phyloP scores from a whole-genome alignment of 2,888 invertebrate genomes.

The Pharmacophagus antenor region DNA sequence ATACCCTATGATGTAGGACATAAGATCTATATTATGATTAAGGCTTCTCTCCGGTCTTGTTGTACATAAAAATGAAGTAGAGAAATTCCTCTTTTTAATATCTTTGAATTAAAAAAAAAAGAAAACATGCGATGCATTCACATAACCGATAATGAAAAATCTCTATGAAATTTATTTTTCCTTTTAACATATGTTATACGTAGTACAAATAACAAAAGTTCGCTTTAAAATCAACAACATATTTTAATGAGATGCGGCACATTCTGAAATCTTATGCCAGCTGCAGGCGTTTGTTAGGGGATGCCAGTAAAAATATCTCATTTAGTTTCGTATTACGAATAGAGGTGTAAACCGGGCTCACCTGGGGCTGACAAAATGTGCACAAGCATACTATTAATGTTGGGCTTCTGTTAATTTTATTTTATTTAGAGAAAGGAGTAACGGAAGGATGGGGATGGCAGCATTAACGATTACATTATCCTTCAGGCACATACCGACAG shows the following conservation, averaged over 20 bases:
- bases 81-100: too few relatives aligned
- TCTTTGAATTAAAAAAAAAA: background rate
- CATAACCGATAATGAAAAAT: background rate
- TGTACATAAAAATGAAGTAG: too few relatives aligned
- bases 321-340: background rate
- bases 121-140: background rate
- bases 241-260: conserved; percentile 5
- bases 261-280: background rate
- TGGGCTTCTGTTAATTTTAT: too few relatives aligned
- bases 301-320: conserved; percentile 2
- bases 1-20: too few relatives aligned
- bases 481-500: background rate
- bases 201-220: background rate
- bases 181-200: background rate
- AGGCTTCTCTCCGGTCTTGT: too few relatives aligned
- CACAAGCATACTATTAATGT: background rate
- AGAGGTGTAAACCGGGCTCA: background rate
- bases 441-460: background rate
- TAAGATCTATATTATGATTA: too few relatives aligned
- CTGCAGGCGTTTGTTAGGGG: conserved; percentile 5
- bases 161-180: background rate
- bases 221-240: background rate
- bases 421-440: background rate
- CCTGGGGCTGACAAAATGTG: background rate
- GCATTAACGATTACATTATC: background rate